Evolutionary conservation across 2,797 vertebrate genomes (phyloP).

Genomic region (Gallinago nigripennis): DNA sequence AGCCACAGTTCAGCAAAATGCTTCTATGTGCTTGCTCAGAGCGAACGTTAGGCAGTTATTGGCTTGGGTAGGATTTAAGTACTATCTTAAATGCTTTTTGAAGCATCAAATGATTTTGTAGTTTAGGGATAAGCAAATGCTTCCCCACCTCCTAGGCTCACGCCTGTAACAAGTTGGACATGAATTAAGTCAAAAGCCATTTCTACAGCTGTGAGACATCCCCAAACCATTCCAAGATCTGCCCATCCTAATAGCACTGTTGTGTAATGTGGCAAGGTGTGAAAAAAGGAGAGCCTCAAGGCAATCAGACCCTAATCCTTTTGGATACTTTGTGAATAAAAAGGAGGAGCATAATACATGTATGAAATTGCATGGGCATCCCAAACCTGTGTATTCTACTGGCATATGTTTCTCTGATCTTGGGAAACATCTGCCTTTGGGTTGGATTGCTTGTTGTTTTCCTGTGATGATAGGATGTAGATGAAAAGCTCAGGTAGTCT

Average conservation of each 20-base stretch:
- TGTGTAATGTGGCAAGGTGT: background rate
- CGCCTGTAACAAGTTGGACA: accelerated
- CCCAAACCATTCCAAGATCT: background rate
- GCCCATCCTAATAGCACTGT: background rate
- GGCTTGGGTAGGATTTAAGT: background rate
- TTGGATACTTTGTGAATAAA: background rate
- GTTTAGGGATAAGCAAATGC: no score
- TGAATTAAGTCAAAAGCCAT: background rate
- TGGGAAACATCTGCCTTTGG: background rate
- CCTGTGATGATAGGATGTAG: accelerated
- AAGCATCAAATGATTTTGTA: no score
- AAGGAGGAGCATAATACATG: background rate
- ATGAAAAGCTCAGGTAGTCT: background rate
- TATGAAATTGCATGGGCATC: background rate
- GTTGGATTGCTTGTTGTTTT: background rate
- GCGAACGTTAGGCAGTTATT: background rate
- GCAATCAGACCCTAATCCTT: background rate
- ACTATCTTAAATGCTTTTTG: background rate
- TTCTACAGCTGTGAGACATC: background rate
- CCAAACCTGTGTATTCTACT: accelerated
- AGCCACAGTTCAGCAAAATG: background rate
- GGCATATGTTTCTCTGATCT: background rate
- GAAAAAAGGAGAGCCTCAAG: background rate
- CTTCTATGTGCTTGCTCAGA: background rate
- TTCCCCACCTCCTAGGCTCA: background rate